These are phyloP conservation scores for Zygothrica quintamaculata DNA, from an alignment of 2,888 invertebrate species.

Conservation along the genomic window DNA sequence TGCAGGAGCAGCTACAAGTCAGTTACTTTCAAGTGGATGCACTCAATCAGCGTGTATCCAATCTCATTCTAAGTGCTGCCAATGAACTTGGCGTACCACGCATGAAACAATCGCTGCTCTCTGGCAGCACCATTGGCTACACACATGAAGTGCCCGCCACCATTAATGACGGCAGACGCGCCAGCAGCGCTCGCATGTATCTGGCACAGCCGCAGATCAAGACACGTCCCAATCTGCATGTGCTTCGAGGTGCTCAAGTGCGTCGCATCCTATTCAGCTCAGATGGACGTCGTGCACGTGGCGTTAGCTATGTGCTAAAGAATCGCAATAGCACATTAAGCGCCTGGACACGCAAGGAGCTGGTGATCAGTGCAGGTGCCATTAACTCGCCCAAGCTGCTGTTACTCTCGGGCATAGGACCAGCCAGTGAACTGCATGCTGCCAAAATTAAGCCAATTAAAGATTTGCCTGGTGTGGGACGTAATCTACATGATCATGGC, in stretches of 20 bases:
- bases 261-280: conserved; percentile 38
- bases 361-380: conserved; percentile 55
- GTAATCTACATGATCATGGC: conserved; percentile 92
- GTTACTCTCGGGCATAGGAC: conserved; percentile 71
- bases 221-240: conserved; percentile 64
- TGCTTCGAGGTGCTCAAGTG: conserved; percentile 65
- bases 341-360: conserved; percentile 39
- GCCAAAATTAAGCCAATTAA: conserved; percentile 44
- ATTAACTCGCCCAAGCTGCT: conserved; percentile 83
- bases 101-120: conserved; percentile 87
- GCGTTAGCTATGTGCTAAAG: conserved; percentile 51
- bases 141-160: conserved; percentile 86
- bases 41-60: conserved; percentile 82
- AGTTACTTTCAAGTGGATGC: conserved; percentile 66
- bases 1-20: conserved; percentile 85
- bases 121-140: conserved; percentile 85
- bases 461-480: conserved; percentile 86
- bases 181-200: conserved; percentile 87
- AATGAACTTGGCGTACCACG: conserved; percentile 88
- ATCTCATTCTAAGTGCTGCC: conserved; percentile 86
- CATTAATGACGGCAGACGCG: conserved; percentile 85
- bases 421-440: conserved; percentile 16
- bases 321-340: conserved; percentile 23
- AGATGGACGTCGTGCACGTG: conserved; percentile 25
- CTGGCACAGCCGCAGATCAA: conserved; percentile 78